Conservation (phyloP, 2,888 invertebrate genomes). For the Tolmerus cingulatus region DNA sequence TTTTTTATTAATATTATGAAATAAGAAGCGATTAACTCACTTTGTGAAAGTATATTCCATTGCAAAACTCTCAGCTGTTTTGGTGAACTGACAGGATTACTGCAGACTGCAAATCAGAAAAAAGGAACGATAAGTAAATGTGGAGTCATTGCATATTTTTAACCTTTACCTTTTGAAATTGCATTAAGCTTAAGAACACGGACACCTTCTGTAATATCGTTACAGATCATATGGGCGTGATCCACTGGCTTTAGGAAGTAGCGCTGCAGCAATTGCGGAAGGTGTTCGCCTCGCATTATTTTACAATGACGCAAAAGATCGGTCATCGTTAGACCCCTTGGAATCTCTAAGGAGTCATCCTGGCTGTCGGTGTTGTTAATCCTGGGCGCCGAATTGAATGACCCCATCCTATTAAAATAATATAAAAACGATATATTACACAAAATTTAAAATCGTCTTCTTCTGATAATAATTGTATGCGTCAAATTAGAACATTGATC, state of each 20-base stretch:
- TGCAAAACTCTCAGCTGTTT: slow-evolving; percentile 70
- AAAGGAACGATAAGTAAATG: not conserved
- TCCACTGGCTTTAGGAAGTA: slow-evolving; percentile 57
- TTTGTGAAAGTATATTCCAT: slow-evolving; percentile 77
- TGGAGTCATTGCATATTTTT: not conserved
- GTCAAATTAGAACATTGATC: not conserved
- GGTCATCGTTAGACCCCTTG: slow-evolving; percentile 63
- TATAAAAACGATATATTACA: not conserved
- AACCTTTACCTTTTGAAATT: slow-evolving; percentile 63
- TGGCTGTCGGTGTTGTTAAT: slow-evolving; percentile 71
- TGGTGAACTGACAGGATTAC: slow-evolving; percentile 63
- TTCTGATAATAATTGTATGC: not conserved
- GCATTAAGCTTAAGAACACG: slow-evolving; percentile 63
- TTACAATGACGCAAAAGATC: slow-evolving; percentile 68
- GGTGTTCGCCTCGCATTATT: slow-evolving; percentile 62
- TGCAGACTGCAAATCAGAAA: slow-evolving; percentile 61
- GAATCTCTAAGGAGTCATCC: slow-evolving; percentile 67
- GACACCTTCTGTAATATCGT: slow-evolving; percentile 60
- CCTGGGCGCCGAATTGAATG: slow-evolving; percentile 74
- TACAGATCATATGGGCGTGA: slow-evolving; percentile 50
- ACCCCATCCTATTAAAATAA: slow-evolving; percentile 69
- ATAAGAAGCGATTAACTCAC: slow-evolving; percentile 61
- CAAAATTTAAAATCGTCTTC: not conserved
- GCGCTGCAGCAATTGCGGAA: slow-evolving; percentile 64
- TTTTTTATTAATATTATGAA: not conserved